A percentile compares a stretch with the other conserved stretches of the same genome.
phyloP scores from a whole-genome alignment of 2,888 invertebrate species.

The Epicampocera succincta region DNA sequence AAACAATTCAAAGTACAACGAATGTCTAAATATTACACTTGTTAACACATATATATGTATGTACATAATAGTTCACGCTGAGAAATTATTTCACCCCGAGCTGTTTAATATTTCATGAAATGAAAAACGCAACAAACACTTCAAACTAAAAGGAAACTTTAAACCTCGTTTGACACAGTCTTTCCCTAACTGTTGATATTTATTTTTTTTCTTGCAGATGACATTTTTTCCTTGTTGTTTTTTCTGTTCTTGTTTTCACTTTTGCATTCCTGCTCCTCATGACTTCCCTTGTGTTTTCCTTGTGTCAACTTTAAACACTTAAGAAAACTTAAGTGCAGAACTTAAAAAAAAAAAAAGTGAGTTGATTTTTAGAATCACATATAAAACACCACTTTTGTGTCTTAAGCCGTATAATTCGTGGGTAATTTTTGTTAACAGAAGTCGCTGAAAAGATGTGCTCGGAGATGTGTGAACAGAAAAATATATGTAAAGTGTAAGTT shows the following conservation, averaged over 20 bases:
- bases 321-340: conserved; percentile 57
- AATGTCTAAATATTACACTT: conserved; percentile 45
- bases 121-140: conserved; percentile 42
- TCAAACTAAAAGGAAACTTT: conserved; percentile 53
- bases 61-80: conserved; percentile 42
- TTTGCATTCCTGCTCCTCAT: background rate
- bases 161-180: conserved; percentile 34
- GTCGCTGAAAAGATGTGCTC: conserved; percentile 14
- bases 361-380: background rate
- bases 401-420: conserved; percentile 36
- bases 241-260: background rate
- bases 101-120: conserved; percentile 61
- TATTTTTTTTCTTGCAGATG: background rate
- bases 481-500: no score
- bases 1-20: background rate
- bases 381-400: conserved; percentile 32
- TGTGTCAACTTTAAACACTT: conserved; percentile 43
- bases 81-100: conserved; percentile 48
- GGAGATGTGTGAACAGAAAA: background rate
- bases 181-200: background rate
- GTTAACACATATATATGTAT: conserved; percentile 66
- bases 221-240: conserved; percentile 24
- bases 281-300: background rate
- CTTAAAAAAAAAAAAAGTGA: conserved; percentile 34
- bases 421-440: conserved; percentile 38